Conservation (phyloP, 2,797 vertebrate genomes). For the Gallinago nigripennis region DNA sequence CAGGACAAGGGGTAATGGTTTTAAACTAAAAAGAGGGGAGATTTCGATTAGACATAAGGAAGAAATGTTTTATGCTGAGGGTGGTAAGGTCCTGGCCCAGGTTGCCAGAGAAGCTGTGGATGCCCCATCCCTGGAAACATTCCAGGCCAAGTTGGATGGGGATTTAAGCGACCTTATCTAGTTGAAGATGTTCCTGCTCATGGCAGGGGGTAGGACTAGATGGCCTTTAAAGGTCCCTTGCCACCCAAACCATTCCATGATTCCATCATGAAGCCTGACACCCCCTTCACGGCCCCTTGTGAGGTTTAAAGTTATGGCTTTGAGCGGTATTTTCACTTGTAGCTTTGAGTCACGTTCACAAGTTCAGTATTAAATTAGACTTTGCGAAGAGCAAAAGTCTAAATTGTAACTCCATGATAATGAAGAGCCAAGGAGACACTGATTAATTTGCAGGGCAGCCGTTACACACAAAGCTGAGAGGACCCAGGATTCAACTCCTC, state of each 20-base stretch:
- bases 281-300: rapidly evolving
- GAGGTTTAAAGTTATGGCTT: neutral
- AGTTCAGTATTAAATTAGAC: neutral
- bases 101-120: neutral
- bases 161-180: neutral
- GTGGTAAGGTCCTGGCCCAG: too few relatives aligned
- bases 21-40: neutral
- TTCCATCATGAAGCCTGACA: neutral
- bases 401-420: neutral
- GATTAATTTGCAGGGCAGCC: neutral
- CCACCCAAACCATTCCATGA: neutral
- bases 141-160: neutral
- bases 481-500: neutral
- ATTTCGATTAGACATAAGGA: neutral
- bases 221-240: neutral
- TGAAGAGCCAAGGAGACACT: neutral
- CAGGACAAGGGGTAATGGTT: neutral
- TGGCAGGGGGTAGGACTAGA: neutral
- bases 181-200: neutral
- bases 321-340: neutral
- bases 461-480: neutral
- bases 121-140: neutral
- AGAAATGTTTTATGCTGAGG: neutral
- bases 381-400: neutral
- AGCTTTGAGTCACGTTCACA: neutral